Evolutionary conservation across 2,113 vertebrate genomes (phyloP), one percentile per base, ranked within the genome.

Genomic region (Clarias magur): DNA sequence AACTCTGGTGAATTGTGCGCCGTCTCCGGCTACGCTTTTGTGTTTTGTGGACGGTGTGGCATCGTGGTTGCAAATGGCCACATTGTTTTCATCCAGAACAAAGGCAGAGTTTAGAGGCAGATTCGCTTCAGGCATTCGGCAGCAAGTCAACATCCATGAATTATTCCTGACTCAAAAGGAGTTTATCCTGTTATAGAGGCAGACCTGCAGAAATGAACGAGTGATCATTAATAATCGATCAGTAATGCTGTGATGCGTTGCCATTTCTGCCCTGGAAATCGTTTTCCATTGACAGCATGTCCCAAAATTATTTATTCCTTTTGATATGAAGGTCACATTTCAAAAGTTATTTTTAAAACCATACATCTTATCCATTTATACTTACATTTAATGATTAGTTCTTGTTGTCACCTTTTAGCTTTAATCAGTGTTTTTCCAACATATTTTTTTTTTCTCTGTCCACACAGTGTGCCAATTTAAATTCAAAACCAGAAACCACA

Each of bases 111-210:
- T 54, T n/a, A 38, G 80, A 73, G 83, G 72, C 13, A 75, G 57
- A 53, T 75, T 86, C 78, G 59, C 68, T 80, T 27, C 57, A 34
- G 79, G 83, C 65, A 13, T 2, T 10, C 63, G 30, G 34, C 57
- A 73, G 27, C 78, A 67, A 19, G 34, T 68, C 63, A 70, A 68
- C 78, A 56, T 84, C 30, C 79, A 23, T 89, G n/a, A 82, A 83
- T 86, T 82, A 79, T 89, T 88, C 68, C 62, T 57, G 72, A 75
- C 4, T 13, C 12, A 5, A 25, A 12, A 25, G 42, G 23, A 75
- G 23, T 48, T n/a, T 56, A 27, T 72, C 21, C 54, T 68, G 48
- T 62, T 84, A 56, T 56, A 78, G 25, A 54, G 73, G 3, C 73
- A 54, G 48, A 16, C 23, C 48, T 12, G 1, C 38, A 25, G 48